phyloP scores from a whole-genome alignment of 2,888 invertebrate genomes.

The Chloroclystis v-ata region DNA sequence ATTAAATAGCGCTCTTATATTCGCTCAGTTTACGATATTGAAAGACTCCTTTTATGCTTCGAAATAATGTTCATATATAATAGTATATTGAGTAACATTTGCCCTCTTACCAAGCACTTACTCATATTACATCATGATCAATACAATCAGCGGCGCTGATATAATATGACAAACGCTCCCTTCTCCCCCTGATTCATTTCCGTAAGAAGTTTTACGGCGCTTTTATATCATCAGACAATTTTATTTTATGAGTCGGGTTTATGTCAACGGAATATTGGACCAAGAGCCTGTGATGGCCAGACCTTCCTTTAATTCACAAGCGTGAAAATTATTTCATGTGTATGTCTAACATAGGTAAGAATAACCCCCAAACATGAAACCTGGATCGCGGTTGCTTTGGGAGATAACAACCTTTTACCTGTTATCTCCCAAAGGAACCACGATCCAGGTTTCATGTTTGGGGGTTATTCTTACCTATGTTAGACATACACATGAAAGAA shows the following conservation, averaged over 20 bases:
- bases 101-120: slow-evolving; percentile 5
- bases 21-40: not conserved
- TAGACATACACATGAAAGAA: too few relatives aligned
- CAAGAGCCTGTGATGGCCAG: too few relatives aligned
- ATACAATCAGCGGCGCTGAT: slow-evolving; percentile 12
- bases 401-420: too few relatives aligned
- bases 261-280: slow-evolving; percentile 20
- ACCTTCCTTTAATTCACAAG: too few relatives aligned
- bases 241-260: slow-evolving; percentile 20
- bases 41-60: not conserved
- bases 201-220: slow-evolving; percentile 17
- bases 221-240: slow-evolving; percentile 21
- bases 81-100: not conserved
- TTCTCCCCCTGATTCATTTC: slow-evolving; percentile 20
- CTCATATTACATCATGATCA: slow-evolving; percentile 10
- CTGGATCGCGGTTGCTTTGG: too few relatives aligned
- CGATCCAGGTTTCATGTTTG: too few relatives aligned
- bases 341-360: too few relatives aligned
- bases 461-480: too few relatives aligned
- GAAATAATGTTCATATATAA: not conserved
- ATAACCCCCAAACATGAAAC: too few relatives aligned
- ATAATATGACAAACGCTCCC: slow-evolving; percentile 12
- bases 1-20: too few relatives aligned
- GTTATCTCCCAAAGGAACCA: too few relatives aligned
- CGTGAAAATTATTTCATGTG: too few relatives aligned